These are phyloP conservation scores for Lophura nycthemera DNA, from an alignment of 2,113 vertebrate genomes.

Conservation along the genomic window DNA sequence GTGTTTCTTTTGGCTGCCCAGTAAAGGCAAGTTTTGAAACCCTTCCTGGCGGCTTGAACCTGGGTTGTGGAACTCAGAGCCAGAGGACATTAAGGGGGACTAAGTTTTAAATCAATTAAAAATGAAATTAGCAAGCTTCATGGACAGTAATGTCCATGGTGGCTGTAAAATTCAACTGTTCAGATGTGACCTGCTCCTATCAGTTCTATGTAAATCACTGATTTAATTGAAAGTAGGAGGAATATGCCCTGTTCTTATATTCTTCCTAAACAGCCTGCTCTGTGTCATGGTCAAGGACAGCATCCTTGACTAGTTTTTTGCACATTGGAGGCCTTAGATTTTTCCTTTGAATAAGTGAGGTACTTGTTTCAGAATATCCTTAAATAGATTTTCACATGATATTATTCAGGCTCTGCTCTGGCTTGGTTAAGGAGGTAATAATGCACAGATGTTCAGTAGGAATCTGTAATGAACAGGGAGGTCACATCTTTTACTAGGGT, in stretches of 20 bases:
- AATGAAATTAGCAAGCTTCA: not conserved
- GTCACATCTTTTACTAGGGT: not conserved
- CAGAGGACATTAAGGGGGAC: not conserved
- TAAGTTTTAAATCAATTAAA: not conserved
- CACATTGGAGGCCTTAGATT: not conserved
- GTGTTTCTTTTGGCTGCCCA: not conserved
- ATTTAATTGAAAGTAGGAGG: not conserved
- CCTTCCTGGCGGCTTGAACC: not conserved
- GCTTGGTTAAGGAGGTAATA: not conserved
- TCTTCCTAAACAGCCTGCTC: not conserved
- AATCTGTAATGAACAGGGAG: accelerated
- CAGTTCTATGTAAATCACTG: not conserved
- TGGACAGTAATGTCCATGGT: not conserved
- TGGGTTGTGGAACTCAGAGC: not conserved
- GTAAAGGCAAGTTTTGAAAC: not conserved
- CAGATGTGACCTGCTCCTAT: not conserved
- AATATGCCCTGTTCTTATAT: not conserved
- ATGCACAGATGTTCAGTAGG: not conserved
- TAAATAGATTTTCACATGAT: not conserved
- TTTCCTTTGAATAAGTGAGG: not conserved
- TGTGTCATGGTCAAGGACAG: not conserved
- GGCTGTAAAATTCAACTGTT: not conserved
- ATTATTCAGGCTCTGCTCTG: not conserved
- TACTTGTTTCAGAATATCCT: not conserved
- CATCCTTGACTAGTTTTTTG: not conserved